Conservation (phyloP, 2,113 vertebrate species). For the Chascanopsetta lugubris region DNA sequence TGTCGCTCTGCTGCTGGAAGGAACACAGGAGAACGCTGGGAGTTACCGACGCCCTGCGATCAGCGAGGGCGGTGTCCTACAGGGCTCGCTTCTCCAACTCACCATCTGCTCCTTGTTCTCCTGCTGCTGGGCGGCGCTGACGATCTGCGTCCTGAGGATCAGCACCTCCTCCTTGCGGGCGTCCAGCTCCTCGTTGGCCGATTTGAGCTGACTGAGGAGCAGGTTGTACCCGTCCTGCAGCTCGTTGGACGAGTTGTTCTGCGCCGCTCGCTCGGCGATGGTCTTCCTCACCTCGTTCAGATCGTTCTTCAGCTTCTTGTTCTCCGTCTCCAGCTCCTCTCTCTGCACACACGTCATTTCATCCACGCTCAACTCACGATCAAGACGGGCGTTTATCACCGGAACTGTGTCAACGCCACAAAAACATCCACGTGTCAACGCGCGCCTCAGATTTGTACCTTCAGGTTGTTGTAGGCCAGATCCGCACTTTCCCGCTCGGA, state of each 20-base stretch:
- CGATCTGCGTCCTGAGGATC: constrained; percentile 89
- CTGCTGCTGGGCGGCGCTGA: constrained; percentile 82
- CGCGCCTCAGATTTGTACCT: constrained; percentile 73
- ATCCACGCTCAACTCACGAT: too few species aligned
- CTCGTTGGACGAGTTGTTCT: constrained; percentile 73
- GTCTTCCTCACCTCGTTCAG: constrained; percentile 89
- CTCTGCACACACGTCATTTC: constrained; percentile 79
- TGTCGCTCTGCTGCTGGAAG: constrained; percentile 26
- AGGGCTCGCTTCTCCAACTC: constrained; percentile 29
- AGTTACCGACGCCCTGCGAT: background rate
- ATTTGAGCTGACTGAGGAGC: constrained; percentile 89
- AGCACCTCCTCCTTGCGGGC: constrained; percentile 96
- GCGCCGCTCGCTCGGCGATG: constrained; percentile 72
- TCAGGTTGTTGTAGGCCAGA: constrained; percentile 91
- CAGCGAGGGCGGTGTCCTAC: background rate
- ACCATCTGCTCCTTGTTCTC: constrained; percentile 68
- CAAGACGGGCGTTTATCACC: too few species aligned
- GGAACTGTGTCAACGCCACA: too few species aligned
- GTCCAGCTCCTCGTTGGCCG: constrained; percentile 91
- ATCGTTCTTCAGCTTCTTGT: constrained; percentile 96
- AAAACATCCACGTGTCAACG: too few species aligned
- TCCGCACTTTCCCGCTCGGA: constrained; percentile 82
- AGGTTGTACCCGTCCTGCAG: constrained; percentile 84
- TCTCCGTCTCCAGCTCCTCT: constrained; percentile 94
- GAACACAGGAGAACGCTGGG: background rate